A percentile compares a stretch with the other conserved stretches of the same genome.
phyloP scores from a whole-genome alignment of 2,797 vertebrate species.

The Poeciliopsis paucimaculata region DNA sequence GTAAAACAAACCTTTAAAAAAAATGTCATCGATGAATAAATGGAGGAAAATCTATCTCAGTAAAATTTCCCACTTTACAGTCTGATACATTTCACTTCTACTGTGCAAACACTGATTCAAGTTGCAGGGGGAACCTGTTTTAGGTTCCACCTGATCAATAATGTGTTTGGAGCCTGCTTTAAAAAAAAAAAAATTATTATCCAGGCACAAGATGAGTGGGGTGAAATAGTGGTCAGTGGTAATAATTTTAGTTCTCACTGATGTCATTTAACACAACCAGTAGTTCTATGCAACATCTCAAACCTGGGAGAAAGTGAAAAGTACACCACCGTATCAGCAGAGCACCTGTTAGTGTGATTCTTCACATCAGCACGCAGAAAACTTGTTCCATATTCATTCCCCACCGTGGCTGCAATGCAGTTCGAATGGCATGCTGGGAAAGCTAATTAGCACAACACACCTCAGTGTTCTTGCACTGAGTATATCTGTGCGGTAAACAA shows the following conservation, averaged over 20 bases:
- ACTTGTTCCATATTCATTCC: constrained; percentile 81
- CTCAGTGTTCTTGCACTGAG: constrained; percentile 73
- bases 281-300: background rate
- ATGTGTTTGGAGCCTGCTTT: background rate
- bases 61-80: background rate
- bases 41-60: background rate
- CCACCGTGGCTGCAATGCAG: constrained; percentile 75
- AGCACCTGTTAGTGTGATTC: constrained; percentile 26
- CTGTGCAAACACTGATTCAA: background rate
- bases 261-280: constrained; percentile 1
- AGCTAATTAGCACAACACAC: constrained; percentile 83
- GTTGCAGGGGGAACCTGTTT: background rate
- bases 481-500: constrained; percentile 64
- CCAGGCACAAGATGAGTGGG: background rate
- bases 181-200: background rate
- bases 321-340: constrained; percentile 17
- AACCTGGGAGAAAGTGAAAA: constrained; percentile 33
- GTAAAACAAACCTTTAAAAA: background rate
- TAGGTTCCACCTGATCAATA: background rate
- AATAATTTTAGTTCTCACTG: background rate
- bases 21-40: background rate
- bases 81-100: background rate
- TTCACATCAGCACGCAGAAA: constrained; percentile 65
- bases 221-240: background rate
- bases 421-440: constrained; percentile 79